Evolutionary conservation across 2,113 vertebrate genomes (phyloP).

Genomic region (Apodemus speciosus): DNA sequence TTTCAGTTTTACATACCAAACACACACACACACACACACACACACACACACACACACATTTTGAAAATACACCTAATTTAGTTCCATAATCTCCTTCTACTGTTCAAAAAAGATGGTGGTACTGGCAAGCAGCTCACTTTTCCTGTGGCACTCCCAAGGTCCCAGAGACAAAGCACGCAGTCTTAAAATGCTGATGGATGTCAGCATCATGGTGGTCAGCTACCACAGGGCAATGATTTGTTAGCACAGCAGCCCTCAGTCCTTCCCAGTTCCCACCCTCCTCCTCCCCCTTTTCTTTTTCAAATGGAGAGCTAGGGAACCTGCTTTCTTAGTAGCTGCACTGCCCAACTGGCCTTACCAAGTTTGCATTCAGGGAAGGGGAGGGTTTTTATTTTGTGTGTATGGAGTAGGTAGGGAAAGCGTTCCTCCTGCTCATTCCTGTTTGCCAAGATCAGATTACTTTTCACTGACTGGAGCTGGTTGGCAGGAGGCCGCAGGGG

Average conservation of each 20-base stretch:
- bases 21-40: neutral
- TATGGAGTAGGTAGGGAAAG: neutral
- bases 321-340: neutral
- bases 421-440: neutral
- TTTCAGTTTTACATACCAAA: no score
- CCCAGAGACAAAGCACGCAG: neutral
- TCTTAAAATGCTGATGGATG: neutral
- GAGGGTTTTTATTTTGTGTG: neutral
- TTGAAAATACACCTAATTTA: neutral
- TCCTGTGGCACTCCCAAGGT: neutral
- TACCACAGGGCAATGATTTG: fast-evolving
- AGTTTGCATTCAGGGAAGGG: neutral
- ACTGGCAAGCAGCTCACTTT: neutral
- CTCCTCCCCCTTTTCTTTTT: no score
- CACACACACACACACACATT: neutral
- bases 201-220: neutral
- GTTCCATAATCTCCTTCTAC: neutral
- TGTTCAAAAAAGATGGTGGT: neutral
- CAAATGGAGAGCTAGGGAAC: neutral
- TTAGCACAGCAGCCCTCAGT: neutral
- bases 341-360: neutral
- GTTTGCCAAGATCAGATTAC: constrained; percentile 47
- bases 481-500: neutral
- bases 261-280: neutral
- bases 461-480: constrained; percentile 30